These are phyloP conservation scores for Ornithorhynchus anatinus DNA, from an alignment of 2,113 vertebrate genomes.

Conservation along the genomic window DNA sequence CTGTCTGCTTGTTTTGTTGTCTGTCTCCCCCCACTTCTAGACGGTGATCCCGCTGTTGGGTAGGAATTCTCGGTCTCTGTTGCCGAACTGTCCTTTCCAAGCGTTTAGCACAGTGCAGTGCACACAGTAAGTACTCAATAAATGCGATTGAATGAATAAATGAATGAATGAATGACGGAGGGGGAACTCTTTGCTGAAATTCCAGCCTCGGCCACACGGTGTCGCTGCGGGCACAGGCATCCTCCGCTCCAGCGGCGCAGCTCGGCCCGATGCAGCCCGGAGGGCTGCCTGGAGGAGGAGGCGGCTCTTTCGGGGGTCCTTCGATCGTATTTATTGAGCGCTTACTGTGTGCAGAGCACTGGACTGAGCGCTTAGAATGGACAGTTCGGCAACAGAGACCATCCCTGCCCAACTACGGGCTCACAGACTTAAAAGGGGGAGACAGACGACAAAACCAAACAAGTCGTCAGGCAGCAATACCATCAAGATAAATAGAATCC, in stretches of 20 bases:
- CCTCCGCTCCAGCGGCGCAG: background rate
- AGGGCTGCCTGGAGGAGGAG: background rate
- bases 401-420: background rate
- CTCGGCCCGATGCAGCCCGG: accelerated
- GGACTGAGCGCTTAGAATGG: background rate
- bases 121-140: too few relatives aligned
- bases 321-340: background rate
- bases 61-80: background rate
- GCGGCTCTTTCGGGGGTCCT: background rate
- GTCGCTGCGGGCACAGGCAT: background rate
- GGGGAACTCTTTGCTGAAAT: background rate
- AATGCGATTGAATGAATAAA: too few relatives aligned
- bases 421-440: background rate
- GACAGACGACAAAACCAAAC: background rate
- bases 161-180: background rate
- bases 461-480: background rate
- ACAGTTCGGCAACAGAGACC: background rate
- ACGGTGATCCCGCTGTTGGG: background rate
- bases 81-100: background rate
- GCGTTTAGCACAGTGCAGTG: background rate
- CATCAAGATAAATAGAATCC: background rate
- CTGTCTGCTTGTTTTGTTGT: too few relatives aligned
- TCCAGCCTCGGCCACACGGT: background rate
- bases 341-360: too few relatives aligned
- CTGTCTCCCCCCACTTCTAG: background rate